Conservation (phyloP, 2,113 vertebrate species). For the Chaenogobius annularis region DNA sequence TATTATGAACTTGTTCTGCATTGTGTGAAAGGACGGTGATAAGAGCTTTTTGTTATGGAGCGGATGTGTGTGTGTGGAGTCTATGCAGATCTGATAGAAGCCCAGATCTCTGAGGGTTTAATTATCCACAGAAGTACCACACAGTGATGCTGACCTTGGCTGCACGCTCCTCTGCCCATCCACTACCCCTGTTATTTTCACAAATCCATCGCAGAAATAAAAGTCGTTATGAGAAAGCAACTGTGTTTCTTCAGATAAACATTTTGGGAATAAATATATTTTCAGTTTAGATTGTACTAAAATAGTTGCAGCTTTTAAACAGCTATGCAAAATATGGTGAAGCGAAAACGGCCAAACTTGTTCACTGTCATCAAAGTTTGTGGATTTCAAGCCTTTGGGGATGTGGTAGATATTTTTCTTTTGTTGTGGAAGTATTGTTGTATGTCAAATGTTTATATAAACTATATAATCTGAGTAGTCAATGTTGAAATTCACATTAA, state of each 20-base stretch:
- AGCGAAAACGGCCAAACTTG: background rate
- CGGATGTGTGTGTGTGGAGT: constrained; percentile 16
- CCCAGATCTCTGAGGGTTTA: constrained; percentile 68
- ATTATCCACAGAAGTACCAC: constrained; percentile 69
- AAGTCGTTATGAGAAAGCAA: too few species aligned
- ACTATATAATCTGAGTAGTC: too few species aligned
- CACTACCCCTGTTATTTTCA: constrained; percentile 13
- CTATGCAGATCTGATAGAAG: constrained; percentile 35
- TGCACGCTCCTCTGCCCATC: constrained; percentile 27
- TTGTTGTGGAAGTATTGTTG: background rate
- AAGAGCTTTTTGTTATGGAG: constrained; percentile 18
- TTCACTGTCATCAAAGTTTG: background rate
- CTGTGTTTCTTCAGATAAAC: background rate
- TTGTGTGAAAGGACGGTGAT: background rate
- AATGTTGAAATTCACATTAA: too few species aligned
- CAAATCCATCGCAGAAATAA: too few species aligned
- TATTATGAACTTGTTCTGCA: constrained; percentile 11
- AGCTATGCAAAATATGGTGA: background rate
- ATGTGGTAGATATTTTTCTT: background rate
- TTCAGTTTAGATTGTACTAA: background rate
- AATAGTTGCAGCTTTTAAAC: background rate
- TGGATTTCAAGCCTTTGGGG: background rate
- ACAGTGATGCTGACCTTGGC: constrained; percentile 62
- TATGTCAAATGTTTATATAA: too few species aligned
- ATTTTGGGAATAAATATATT: background rate